Percentiles rank a stretch among this genome's conserved stretches.
Conservation (phyloP, 2,888 invertebrate genomes). For the Epinotia bilunana region DNA sequence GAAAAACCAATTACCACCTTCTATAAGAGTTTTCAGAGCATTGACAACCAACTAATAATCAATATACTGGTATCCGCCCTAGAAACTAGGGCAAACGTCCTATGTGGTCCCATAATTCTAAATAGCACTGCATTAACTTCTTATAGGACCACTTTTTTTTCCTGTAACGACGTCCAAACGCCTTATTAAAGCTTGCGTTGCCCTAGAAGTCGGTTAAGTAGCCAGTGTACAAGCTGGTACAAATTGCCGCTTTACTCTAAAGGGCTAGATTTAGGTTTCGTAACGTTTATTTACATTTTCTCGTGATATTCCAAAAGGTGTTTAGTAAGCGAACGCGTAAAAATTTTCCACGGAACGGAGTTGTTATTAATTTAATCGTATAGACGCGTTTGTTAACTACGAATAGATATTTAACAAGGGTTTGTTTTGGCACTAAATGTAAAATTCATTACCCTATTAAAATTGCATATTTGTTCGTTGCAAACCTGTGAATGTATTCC, state of each 20-base stretch:
- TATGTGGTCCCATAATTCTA: constrained; percentile 42
- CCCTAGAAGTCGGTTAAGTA: constrained; percentile 32
- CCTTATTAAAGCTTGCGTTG: constrained; percentile 36
- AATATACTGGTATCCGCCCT: constrained; percentile 27
- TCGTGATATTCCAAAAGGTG: neutral
- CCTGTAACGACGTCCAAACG: constrained; percentile 22
- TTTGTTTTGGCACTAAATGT: no score
- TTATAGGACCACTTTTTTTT: constrained; percentile 37
- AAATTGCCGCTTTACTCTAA: constrained; percentile 20
- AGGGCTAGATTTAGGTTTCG: neutral
- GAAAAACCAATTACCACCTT: constrained; percentile 18
- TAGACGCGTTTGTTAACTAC: neutral
- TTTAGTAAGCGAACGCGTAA: neutral
- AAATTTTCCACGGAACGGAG: neutral
- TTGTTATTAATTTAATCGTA: neutral
- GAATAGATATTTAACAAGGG: no score
- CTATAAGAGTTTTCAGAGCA: constrained; percentile 13
- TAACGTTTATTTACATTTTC: neutral
- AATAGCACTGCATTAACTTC: constrained; percentile 46
- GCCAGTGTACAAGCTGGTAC: constrained; percentile 11
- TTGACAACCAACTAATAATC: constrained; percentile 32
- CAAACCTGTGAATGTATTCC: neutral
- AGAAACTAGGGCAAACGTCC: constrained; percentile 36
- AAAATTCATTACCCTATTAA: neutral
- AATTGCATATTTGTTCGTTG: neutral